Evolutionary conservation across 2,797 vertebrate genomes (phyloP), one percentile per base, ranked within the genome.

Genomic region (Intellagama lesueurii): DNA sequence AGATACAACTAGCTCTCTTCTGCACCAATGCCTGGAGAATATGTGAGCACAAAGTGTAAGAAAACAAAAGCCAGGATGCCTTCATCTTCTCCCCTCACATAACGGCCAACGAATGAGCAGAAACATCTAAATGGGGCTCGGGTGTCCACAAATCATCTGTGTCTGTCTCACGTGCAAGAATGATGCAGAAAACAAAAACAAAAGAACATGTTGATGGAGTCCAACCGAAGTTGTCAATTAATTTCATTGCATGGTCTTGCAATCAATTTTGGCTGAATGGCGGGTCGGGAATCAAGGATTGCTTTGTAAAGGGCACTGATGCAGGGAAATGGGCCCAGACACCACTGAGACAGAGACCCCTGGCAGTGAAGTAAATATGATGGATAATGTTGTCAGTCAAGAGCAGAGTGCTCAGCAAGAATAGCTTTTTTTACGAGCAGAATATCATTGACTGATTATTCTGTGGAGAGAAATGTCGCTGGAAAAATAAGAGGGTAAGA

Each of bases 371-470:
- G 26, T 81, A 84, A 91, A 81, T 44, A 66, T 87, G 83, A 94
- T 83, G 84, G 85, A 85, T 44, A 83, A 8, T 83, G 81, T 73
- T 89, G 90, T 85, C 78, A 85, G 70, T 91, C 79, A 30, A 85
- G 80, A 89, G 76, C 73, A 9, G 12, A 80, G 7, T 64, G 30
- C 82, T 92, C 88, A 91, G 28, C 64, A 44, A 49, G 19, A 86
- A 35, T 22, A 79, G 64, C 56, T 40, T 81, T 90, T 78, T 91
- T 92, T 86, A 86, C 5, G 28, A 76, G 77, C 19, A 77, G 60
- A 85, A 70, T 89, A 83, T 88, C 78, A 79, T 1, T 44, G 88
- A 90, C 44, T 77, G 76, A 79, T 89, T 89, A 84, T 7, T 78
- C 11, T 81, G 76, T n/a, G 75, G 84, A 87, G 88, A 83, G 90